A percentile compares a stretch with the other conserved stretches of the same genome.
phyloP scores from a whole-genome alignment of 2,888 invertebrate genomes.

The Julus scanicus region DNA sequence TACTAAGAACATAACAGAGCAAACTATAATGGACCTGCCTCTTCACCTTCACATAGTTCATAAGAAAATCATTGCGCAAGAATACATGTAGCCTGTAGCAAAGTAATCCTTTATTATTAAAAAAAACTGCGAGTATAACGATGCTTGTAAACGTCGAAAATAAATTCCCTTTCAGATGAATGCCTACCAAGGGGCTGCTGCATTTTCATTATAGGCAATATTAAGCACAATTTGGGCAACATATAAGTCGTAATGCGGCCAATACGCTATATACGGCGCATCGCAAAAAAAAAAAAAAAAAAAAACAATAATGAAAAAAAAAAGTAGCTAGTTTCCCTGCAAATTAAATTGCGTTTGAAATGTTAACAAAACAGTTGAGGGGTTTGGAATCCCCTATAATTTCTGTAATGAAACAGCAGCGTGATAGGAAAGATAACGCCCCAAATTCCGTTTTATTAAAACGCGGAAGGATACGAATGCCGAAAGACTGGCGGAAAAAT shows the following conservation, averaged over 20 bases:
- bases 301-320: neutral
- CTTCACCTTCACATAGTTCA: no score
- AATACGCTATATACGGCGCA: no score
- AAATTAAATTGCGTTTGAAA: neutral
- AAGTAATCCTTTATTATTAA: neutral
- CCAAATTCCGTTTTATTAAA: neutral
- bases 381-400: neutral
- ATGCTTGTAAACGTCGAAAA: neutral
- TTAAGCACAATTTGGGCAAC: neutral
- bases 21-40: no score
- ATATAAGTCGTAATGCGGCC: neutral
- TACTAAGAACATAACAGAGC: no score
- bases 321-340: neutral
- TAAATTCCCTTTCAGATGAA: neutral
- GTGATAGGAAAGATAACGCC: slow-evolving; percentile 1
- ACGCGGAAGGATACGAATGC: neutral
- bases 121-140: neutral
- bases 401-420: neutral
- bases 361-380: neutral
- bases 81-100: no score
- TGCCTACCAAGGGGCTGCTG: neutral
- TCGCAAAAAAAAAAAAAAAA: neutral
- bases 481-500: neutral
- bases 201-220: neutral
- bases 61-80: neutral